Evolutionary conservation across 2,888 invertebrate species (phyloP), one percentile per base, ranked within the genome.

Genomic region (Acanthopleura granulata): DNA sequence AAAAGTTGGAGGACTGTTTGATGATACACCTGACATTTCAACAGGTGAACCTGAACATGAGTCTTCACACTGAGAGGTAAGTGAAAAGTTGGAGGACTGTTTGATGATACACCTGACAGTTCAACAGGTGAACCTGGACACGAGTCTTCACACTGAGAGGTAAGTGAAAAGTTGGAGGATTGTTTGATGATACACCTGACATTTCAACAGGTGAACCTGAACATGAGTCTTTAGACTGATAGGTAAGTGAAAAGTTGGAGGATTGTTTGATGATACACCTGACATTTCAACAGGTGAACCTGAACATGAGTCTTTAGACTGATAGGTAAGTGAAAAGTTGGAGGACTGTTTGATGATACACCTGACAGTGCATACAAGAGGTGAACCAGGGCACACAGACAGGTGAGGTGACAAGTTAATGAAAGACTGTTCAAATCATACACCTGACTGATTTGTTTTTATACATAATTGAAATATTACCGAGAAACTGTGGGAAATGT

Each of bases 1-100:
- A 82, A 1, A 83, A 82, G 4, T 87, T 87, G 78, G 80, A 90
- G 6, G 89, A 88, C 0, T 89, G 89, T 75, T 89, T 89, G 76
- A 80, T 91, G 72, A 82, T 91, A 18, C 91, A 91, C 76, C 75
- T 90, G 22, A 87, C 90, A n/a, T 84, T 89, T n/a, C 88, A 91
- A 62, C 87, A 86, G 74, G 77, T 87, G 9, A 78, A 81, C 1
- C 75, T 85, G 4, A 87, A 87, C 75, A 81, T 85, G 51, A 81
- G 82, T 25, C 78, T 82, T 25, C 77, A 80, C 18, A 83, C 84
- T 50, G 81, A 84, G 75, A 83, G 85, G 87, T 87, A 74, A 72
- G 76, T 77, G 9, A 66, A 6, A 40, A 40, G 78, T 80, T 90
- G 6, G 89, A 88, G 0, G 89, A 89, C 75, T 89, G 89, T 76